Evolutionary conservation across 2,888 invertebrate species (phyloP).

Genomic region (Noctua pronuba): DNA sequence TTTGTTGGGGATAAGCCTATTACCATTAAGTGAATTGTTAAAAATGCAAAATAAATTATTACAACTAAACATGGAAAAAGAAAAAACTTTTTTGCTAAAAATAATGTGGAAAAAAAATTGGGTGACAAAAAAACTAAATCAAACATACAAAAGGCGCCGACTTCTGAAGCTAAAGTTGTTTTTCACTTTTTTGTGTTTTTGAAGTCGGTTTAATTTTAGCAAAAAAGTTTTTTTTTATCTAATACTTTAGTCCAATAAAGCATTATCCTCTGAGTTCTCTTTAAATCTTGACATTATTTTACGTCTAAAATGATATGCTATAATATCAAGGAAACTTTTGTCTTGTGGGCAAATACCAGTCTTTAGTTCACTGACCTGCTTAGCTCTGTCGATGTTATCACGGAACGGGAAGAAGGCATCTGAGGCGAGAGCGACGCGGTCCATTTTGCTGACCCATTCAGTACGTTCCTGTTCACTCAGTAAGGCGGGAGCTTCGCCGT

Average conservation of each 20-base stretch:
- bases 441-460: constrained; percentile 93
- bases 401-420: constrained; percentile 99
- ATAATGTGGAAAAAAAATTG: no score
- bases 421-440: constrained; percentile 96
- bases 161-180: no score
- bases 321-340: neutral
- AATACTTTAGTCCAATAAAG: neutral
- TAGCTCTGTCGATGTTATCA: constrained; percentile 98
- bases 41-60: no score
- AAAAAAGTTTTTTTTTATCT: no score
- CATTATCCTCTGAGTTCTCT: neutral
- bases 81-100: no score
- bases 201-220: no score
- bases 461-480: constrained; percentile 92
- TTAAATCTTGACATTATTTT: neutral
- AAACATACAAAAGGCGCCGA: no score
- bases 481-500: constrained; percentile 91
- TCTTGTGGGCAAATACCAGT: neutral
- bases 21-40: no score
- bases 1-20: no score
- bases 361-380: constrained; percentile 91
- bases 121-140: no score
- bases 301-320: neutral
- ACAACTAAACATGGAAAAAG: no score
- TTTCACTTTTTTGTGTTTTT: no score